These are phyloP conservation scores for Sarcophaga carnaria DNA, from an alignment of 2,888 invertebrate genomes.

Conservation along the genomic window DNA sequence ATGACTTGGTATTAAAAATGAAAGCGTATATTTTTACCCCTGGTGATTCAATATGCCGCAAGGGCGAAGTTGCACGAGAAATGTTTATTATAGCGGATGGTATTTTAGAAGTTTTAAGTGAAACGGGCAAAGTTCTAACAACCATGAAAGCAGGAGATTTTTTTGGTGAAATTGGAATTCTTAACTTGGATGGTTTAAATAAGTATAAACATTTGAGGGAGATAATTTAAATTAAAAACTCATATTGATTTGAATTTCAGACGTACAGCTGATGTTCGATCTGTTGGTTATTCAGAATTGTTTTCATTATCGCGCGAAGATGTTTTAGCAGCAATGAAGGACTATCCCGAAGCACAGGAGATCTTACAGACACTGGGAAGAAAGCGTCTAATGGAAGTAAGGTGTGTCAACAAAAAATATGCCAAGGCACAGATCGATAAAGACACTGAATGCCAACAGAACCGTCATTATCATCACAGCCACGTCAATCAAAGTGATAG, in stretches of 20 bases:
- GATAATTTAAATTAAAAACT: not conserved
- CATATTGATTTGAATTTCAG: conserved; percentile 82
- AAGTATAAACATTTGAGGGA: conserved; percentile 85
- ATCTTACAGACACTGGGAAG: conserved; percentile 94
- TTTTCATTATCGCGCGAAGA: conserved; percentile 97
- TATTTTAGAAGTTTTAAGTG: conserved; percentile 96
- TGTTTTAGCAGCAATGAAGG: conserved; percentile 96
- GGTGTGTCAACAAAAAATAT: conserved; percentile 83
- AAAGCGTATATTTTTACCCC: conserved; percentile 99
- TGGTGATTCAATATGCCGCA: conserved; percentile 97
- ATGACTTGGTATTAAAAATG: conserved; percentile 98
- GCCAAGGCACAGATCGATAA: conserved; percentile 80
- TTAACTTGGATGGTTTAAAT: conserved; percentile 97
- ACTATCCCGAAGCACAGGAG: conserved; percentile 97
- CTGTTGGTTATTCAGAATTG: conserved; percentile 97
- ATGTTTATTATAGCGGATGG: conserved; percentile 99
- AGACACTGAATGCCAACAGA: conserved; percentile 72
- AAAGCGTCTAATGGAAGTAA: conserved; percentile 93
- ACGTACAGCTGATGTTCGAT: conserved; percentile 96
- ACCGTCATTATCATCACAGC: conserved; percentile 72
- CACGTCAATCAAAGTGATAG: conserved; percentile 78
- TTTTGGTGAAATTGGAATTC: conserved; percentile 98
- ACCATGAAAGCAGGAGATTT: conserved; percentile 99
- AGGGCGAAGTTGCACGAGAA: conserved; percentile 96
- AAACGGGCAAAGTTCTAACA: conserved; percentile 94